A percentile compares a stretch with the other conserved stretches of the same genome.
phyloP scores from a whole-genome alignment of 2,888 invertebrate genomes.

The Oeneis ivallda region DNA sequence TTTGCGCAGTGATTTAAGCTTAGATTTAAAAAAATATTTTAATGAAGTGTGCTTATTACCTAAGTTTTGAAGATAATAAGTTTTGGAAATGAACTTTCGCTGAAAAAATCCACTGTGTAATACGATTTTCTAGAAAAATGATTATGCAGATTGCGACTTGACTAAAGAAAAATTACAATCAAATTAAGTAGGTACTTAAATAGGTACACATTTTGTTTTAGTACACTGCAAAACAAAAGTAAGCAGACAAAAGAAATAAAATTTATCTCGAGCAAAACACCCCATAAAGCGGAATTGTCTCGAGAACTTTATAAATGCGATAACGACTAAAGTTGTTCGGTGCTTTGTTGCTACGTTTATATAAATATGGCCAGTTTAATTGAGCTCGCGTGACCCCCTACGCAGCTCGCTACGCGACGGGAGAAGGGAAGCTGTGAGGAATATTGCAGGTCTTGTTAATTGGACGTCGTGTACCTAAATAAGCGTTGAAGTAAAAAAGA shows the following conservation, averaged over 20 bases:
- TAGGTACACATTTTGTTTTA: slow-evolving; percentile 24
- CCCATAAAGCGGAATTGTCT: slow-evolving; percentile 79
- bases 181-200: slow-evolving; percentile 26
- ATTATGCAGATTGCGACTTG: too few species aligned
- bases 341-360: slow-evolving; percentile 75
- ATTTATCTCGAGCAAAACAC: slow-evolving; percentile 80
- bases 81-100: too few species aligned
- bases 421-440: slow-evolving; percentile 44
- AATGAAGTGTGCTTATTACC: too few species aligned
- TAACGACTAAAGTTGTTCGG: slow-evolving; percentile 78
- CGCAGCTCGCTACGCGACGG: slow-evolving; percentile 20
- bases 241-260: slow-evolving; percentile 73
- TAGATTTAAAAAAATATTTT: too few species aligned
- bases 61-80: too few species aligned
- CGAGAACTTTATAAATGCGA: slow-evolving; percentile 80
- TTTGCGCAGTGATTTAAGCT: too few species aligned
- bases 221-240: slow-evolving; percentile 50
- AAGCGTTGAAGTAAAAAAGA: slow-evolving; percentile 77
- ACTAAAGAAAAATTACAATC: neutral
- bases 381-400: slow-evolving; percentile 47
- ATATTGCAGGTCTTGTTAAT: slow-evolving; percentile 56
- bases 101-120: too few species aligned
- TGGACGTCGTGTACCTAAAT: slow-evolving; percentile 70
- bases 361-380: slow-evolving; percentile 63
- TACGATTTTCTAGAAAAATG: too few species aligned